A percentile compares a stretch with the other conserved stretches of the same genome.
Evolutionary conservation across 2,888 invertebrate genomes (phyloP).

Genomic region (Bursaphelenchus okinawaensis): DNA sequence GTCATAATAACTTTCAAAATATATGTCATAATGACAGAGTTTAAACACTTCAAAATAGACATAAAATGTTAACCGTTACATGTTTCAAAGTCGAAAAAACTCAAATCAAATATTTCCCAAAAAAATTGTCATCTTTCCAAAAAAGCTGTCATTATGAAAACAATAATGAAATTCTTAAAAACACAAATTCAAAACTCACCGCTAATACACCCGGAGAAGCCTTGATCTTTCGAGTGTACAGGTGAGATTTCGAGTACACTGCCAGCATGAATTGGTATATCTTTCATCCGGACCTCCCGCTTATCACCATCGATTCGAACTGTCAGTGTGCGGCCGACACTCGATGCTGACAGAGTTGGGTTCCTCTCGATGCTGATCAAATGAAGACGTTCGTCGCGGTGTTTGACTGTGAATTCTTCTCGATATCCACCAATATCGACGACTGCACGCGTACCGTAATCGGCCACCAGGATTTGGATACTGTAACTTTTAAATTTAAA

Average conservation of each 20-base stretch:
- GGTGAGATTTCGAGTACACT: neutral
- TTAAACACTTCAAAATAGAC: too few relatives aligned
- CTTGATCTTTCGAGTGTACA: neutral
- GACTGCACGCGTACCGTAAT: constrained; percentile 15
- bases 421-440: constrained; percentile 10
- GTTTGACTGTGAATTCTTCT: constrained; percentile 18
- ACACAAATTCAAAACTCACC: neutral
- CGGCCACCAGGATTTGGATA: constrained; percentile 16
- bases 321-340: neutral
- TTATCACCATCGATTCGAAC: neutral
- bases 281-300: neutral
- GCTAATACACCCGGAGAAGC: neutral
- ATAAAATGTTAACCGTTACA: too few relatives aligned
- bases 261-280: neutral
- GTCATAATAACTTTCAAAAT: too few relatives aligned
- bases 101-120: too few relatives aligned
- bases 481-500: too few relatives aligned
- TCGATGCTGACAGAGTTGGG: neutral
- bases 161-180: neutral
- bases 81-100: too few relatives aligned
- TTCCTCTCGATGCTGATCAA: constrained; percentile 26
- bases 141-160: neutral
- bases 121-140: neutral
- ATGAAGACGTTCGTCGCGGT: constrained; percentile 30
- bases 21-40: too few relatives aligned